phyloP scores from a whole-genome alignment of 1,140 invertebrate species.

The Phymastichus coffea region DNA sequence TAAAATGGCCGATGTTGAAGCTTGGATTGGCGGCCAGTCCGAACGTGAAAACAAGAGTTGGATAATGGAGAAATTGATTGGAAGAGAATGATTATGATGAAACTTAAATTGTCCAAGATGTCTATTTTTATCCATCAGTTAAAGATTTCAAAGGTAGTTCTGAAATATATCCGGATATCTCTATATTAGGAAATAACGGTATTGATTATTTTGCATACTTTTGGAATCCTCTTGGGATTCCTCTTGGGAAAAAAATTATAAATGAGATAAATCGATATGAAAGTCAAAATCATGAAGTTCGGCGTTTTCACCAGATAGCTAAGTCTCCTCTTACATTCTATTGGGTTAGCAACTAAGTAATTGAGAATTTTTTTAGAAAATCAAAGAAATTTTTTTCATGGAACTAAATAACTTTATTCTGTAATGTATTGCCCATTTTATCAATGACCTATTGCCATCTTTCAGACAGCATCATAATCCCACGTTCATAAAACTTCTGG shows the following conservation, averaged over 20 bases:
- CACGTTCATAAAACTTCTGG: too few species aligned
- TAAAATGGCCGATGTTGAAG: slow-evolving; percentile 25
- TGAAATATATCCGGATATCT: slow-evolving; percentile 26
- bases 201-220: slow-evolving; percentile 25
- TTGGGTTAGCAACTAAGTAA: too few species aligned
- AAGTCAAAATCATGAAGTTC: slow-evolving; percentile 14
- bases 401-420: too few species aligned
- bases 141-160: slow-evolving; percentile 28
- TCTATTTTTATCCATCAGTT: slow-evolving; percentile 26
- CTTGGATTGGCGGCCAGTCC: slow-evolving; percentile 27
- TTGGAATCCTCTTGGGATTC: slow-evolving; percentile 22
- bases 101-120: slow-evolving; percentile 20
- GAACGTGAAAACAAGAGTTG: slow-evolving; percentile 12
- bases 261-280: too few species aligned
- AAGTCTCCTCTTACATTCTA: too few species aligned
- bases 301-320: too few species aligned
- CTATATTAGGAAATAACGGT: slow-evolving; percentile 15
- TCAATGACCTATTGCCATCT: too few species aligned
- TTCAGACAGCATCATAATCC: too few species aligned
- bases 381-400: too few species aligned
- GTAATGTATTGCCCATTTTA: too few species aligned
- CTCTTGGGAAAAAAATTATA: slow-evolving; percentile 19
- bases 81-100: slow-evolving; percentile 16
- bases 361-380: too few species aligned
- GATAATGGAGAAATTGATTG: slow-evolving; percentile 19